Evolutionary conservation across 2,888 invertebrate species (phyloP).

Genomic region (Cosmorhoe ocellata): DNA sequence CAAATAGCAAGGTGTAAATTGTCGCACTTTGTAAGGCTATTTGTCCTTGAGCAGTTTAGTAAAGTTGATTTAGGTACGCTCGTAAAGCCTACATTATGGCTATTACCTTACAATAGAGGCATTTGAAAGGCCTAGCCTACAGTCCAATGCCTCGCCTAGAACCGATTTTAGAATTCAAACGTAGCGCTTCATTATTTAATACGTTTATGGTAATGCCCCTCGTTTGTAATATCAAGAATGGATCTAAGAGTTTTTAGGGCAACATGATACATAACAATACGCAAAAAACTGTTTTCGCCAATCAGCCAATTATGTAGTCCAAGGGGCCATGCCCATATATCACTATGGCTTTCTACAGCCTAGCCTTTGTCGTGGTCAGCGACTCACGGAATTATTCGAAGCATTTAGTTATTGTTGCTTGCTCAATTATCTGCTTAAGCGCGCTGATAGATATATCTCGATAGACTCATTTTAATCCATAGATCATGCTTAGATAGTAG

Average conservation of each 20-base stretch:
- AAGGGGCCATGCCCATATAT: constrained; percentile 7
- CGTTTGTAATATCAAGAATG: too few relatives aligned
- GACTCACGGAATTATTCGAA: constrained; percentile 48
- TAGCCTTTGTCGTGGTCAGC: constrained; percentile 36
- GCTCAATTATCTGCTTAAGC: constrained; percentile 36
- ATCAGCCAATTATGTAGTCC: neutral
- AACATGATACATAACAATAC: too few relatives aligned
- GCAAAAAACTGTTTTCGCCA: too few relatives aligned
- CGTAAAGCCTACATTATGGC: constrained; percentile 18
- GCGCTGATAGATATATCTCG: constrained; percentile 34
- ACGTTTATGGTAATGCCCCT: neutral
- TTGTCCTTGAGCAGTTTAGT: constrained; percentile 30
- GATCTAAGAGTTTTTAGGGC: too few relatives aligned
- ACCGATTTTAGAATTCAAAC: constrained; percentile 1
- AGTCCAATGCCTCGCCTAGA: constrained; percentile 6
- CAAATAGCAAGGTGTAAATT: constrained; percentile 27
- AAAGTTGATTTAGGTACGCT: constrained; percentile 24
- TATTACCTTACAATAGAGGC: constrained; percentile 24
- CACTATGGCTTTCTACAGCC: constrained; percentile 15
- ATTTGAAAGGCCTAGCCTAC: constrained; percentile 20
- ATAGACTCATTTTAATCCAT: constrained; percentile 22
- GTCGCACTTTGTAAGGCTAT: constrained; percentile 25
- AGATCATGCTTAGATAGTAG: constrained; percentile 23
- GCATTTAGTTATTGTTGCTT: constrained; percentile 39
- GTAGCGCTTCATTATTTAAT: neutral